These are phyloP conservation scores for Xanthorhoe spadicearia DNA, from an alignment of 2,888 invertebrate genomes.

Conservation along the genomic window DNA sequence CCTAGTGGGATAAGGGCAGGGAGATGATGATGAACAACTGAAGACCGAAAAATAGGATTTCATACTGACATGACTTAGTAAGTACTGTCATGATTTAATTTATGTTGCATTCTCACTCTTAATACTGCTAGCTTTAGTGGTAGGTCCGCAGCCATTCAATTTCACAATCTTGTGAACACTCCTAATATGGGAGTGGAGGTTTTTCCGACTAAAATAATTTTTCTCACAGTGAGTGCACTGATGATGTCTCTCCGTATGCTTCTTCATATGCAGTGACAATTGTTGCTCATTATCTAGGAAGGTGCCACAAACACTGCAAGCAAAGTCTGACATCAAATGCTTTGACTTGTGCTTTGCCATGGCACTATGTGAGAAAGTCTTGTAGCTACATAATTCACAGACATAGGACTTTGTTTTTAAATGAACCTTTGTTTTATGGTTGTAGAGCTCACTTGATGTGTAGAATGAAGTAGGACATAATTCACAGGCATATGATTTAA, in stretches of 20 bases:
- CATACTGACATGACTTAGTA: too few relatives aligned
- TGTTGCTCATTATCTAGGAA: constrained; percentile 61
- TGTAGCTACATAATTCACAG: constrained; percentile 66
- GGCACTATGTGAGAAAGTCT: constrained; percentile 44
- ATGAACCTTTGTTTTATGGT: constrained; percentile 62
- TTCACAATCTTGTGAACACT: constrained; percentile 33
- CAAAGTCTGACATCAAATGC: constrained; percentile 58
- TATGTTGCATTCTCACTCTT: constrained; percentile 10
- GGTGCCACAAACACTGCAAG: constrained; percentile 65
- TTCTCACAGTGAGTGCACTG: constrained; percentile 62
- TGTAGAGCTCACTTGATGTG: constrained; percentile 63
- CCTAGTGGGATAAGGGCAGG: too few relatives aligned
- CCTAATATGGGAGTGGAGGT: constrained; percentile 43
- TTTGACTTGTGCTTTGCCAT: constrained; percentile 59
- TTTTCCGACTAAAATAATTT: constrained; percentile 54
- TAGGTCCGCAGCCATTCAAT: constrained; percentile 1
- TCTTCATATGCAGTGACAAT: constrained; percentile 58
- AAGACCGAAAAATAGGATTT: too few relatives aligned
- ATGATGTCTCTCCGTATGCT: constrained; percentile 63
- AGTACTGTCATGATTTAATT: not conserved
- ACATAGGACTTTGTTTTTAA: constrained; percentile 50
- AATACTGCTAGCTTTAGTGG: not conserved
- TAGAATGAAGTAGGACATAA: constrained; percentile 67
- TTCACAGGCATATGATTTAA: constrained; percentile 67
- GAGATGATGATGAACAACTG: too few relatives aligned